Percentiles rank a stretch among this genome's conserved stretches.
phyloP scores from a whole-genome alignment of 2,797 vertebrate genomes.

The Chelon labrosus region DNA sequence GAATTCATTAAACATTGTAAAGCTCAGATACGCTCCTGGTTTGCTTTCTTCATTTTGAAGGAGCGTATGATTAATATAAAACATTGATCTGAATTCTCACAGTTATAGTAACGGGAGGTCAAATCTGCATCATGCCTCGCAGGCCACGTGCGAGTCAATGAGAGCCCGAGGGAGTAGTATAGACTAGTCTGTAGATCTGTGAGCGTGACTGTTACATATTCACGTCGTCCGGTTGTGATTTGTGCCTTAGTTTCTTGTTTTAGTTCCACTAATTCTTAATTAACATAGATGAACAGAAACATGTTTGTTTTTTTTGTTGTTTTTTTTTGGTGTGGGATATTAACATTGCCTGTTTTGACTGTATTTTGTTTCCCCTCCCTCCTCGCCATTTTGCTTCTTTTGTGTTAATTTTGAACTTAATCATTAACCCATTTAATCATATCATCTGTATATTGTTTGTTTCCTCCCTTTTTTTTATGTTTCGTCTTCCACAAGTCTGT shows the following conservation, averaged over 20 bases:
- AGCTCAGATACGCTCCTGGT: not conserved
- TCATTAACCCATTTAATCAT: conserved; percentile 86
- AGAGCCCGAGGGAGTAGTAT: conserved; percentile 5
- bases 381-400: conserved; percentile 72
- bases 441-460: conserved; percentile 89
- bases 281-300: conserved; percentile 37
- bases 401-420: conserved; percentile 81
- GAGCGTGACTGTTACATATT: conserved; percentile 17
- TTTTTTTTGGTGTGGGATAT: conserved; percentile 49
- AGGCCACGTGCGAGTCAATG: conserved; percentile 23
- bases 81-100: conserved; percentile 3
- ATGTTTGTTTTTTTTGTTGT: not conserved
- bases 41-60: conserved; percentile 9
- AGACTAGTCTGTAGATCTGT: conserved; percentile 15
- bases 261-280: conserved; percentile 41
- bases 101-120: not conserved
- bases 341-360: conserved; percentile 72
- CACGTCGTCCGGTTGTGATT: not conserved
- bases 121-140: conserved; percentile 47
- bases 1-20: conserved; percentile 46
- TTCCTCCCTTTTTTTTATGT: conserved; percentile 76
- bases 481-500: conserved; percentile 91
- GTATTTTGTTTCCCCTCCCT: not conserved
- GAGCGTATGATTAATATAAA: not conserved
- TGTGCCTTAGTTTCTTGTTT: conserved; percentile 12